Evolutionary conservation across 2,888 invertebrate genomes (phyloP).

Genomic region (Standfussiana lucernea): DNA sequence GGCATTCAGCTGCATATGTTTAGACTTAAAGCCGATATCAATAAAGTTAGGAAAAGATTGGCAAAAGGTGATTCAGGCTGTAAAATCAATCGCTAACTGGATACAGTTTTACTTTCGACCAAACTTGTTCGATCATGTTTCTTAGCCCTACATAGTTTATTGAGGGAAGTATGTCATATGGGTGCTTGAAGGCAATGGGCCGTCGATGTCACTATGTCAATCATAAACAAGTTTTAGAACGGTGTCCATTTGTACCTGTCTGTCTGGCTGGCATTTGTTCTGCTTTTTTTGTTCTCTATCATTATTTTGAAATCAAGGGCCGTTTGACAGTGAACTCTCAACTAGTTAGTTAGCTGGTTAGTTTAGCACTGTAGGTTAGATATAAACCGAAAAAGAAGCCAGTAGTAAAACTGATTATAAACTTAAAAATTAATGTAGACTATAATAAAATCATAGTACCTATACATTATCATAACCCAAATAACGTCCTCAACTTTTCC

Average conservation of each 20-base stretch:
- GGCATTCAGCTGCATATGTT: neutral
- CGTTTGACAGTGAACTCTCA: neutral
- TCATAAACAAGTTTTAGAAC: slow-evolving; percentile 48
- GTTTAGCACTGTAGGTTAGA: neutral
- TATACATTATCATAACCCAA: neutral
- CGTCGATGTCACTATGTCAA: slow-evolving; percentile 52
- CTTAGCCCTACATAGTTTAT: slow-evolving; percentile 27
- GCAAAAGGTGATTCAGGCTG: neutral
- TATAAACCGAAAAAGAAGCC: neutral
- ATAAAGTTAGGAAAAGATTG: neutral
- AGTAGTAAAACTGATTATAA: neutral
- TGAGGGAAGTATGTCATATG: slow-evolving; percentile 40
- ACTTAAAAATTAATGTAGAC: neutral
- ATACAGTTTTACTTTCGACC: slow-evolving; percentile 7
- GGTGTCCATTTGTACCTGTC: slow-evolving; percentile 29
- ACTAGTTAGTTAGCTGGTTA: neutral
- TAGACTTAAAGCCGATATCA: neutral
- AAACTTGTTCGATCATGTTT: slow-evolving; percentile 10
- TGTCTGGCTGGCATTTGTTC: neutral
- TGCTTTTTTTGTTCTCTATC: neutral
- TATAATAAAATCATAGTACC: neutral
- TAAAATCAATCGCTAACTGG: neutral
- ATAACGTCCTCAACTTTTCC: neutral
- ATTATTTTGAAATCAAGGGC: neutral
- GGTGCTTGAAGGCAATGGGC: slow-evolving; percentile 31